Evolutionary conservation across 2,113 vertebrate genomes (phyloP).

Genomic region (Turdus rufiventris): DNA sequence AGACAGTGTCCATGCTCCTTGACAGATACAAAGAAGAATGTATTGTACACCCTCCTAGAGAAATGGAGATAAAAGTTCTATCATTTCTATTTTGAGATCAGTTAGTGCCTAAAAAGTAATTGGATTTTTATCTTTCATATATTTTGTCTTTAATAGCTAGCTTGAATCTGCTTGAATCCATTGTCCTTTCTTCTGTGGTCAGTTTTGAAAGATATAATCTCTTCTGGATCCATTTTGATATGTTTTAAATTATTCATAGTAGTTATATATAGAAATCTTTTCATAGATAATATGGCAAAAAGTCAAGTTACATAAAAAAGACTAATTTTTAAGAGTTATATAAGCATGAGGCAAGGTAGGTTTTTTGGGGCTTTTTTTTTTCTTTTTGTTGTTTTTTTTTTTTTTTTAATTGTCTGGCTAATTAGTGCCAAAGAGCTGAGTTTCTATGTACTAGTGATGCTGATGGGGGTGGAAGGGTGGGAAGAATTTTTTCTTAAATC

Average conservation of each 20-base stretch:
- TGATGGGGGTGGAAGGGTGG: rapidly evolving
- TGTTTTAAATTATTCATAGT: slow-evolving; percentile 13
- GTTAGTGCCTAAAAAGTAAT: slow-evolving; percentile 27
- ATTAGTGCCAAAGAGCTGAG: not conserved
- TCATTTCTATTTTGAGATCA: slow-evolving; percentile 13
- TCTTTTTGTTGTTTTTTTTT: not conserved
- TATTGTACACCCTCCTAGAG: not conserved
- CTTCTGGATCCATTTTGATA: not conserved
- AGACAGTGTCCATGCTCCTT: not conserved
- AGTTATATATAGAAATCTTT: slow-evolving; percentile 25
- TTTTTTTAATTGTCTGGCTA: not conserved
- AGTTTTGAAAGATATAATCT: slow-evolving; percentile 7
- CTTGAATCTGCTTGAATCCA: not conserved
- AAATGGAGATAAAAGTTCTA: not conserved
- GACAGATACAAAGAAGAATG: not conserved
- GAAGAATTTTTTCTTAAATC: not conserved
- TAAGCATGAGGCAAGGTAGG: not conserved
- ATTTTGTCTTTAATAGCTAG: slow-evolving; percentile 25
- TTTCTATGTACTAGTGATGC: not conserved
- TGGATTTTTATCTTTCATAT: slow-evolving; percentile 36
- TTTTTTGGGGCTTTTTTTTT: not conserved
- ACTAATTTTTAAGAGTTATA: not conserved
- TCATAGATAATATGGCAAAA: slow-evolving; percentile 10
- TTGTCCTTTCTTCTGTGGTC: not conserved
- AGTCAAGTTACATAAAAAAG: not conserved